These are phyloP conservation scores for Terebella lapidaria DNA, from an alignment of 2,888 invertebrate genomes.

Conservation along the genomic window DNA sequence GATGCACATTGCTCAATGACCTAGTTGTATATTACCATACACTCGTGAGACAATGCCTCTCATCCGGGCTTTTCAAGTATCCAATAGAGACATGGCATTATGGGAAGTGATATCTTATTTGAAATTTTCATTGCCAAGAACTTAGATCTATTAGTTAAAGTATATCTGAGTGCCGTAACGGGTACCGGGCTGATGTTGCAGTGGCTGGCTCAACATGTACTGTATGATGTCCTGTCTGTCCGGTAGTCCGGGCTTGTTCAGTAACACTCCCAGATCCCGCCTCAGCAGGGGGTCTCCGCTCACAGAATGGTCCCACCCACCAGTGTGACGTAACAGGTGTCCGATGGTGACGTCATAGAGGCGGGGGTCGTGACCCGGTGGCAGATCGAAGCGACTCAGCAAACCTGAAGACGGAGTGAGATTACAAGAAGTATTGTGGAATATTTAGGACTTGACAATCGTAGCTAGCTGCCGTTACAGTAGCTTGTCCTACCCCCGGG, in stretches of 20 bases:
- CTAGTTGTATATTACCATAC: too few relatives aligned
- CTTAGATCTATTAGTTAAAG: too few relatives aligned
- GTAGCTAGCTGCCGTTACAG: too few relatives aligned
- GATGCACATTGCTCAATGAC: too few relatives aligned
- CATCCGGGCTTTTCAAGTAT: too few relatives aligned
- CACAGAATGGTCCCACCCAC: constrained; percentile 35
- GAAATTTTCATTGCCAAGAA: too few relatives aligned
- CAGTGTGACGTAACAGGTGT: constrained; percentile 42
- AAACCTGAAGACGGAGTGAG: constrained; percentile 1
- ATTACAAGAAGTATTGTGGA: too few relatives aligned
- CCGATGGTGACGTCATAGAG: constrained; percentile 18
- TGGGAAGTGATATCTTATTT: too few relatives aligned
- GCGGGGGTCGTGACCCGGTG: constrained; percentile 9
- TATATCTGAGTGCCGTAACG: not conserved
- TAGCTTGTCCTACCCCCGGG: constrained; percentile 12
- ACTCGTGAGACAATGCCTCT: too few relatives aligned
- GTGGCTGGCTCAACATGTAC: constrained; percentile 33
- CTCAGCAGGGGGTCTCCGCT: constrained; percentile 20
- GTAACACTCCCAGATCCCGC: constrained; percentile 8
- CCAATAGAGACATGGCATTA: too few relatives aligned
- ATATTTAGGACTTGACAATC: too few relatives aligned
- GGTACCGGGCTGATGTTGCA: constrained; percentile 24
- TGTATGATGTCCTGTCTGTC: constrained; percentile 25
- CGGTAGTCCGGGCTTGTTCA: constrained; percentile 4
- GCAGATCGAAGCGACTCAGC: not conserved